A percentile compares a stretch with the other conserved stretches of the same genome.
Evolutionary conservation across 2,888 invertebrate species (phyloP).

Genomic region (Parnassius apollo): DNA sequence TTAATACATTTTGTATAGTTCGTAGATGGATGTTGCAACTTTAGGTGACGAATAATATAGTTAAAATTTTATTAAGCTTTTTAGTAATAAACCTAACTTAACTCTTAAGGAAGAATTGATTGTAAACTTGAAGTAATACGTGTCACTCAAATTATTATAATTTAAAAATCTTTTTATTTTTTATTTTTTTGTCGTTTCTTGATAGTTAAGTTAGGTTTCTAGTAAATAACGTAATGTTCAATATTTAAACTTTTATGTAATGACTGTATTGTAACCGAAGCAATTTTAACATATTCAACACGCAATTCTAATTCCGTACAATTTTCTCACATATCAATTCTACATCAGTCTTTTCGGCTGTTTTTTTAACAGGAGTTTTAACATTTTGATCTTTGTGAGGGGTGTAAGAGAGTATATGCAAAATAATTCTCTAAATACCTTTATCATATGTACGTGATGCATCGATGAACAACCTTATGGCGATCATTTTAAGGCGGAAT

Average conservation of each 20-base stretch:
- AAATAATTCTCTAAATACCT: too few species aligned
- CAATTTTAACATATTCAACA: conserved; percentile 52
- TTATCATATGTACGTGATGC: too few species aligned
- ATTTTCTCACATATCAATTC: conserved; percentile 65
- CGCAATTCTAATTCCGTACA: conserved; percentile 44
- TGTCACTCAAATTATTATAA: not conserved
- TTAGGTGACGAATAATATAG: conserved; percentile 48
- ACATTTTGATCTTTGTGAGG: not conserved
- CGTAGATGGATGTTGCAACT: conserved; percentile 56
- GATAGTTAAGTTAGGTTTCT: conserved; percentile 15
- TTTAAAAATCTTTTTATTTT: not conserved
- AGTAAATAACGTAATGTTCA: conserved; percentile 27
- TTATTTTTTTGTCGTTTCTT: not conserved
- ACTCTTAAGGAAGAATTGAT: conserved; percentile 32
- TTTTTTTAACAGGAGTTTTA: conserved; percentile 32
- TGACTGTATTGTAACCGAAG: conserved; percentile 40
- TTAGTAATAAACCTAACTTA: conserved; percentile 44
- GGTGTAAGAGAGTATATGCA: too few species aligned
- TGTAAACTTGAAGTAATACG: too few species aligned
- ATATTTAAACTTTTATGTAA: conserved; percentile 36
- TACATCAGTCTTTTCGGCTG: conserved; percentile 36
- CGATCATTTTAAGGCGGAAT: too few species aligned
- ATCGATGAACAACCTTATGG: too few species aligned
- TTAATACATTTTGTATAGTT: conserved; percentile 35
- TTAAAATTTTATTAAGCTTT: conserved; percentile 48